phyloP scores from a whole-genome alignment of 1,140 invertebrate species.

The Melipona quadrifasciata region DNA sequence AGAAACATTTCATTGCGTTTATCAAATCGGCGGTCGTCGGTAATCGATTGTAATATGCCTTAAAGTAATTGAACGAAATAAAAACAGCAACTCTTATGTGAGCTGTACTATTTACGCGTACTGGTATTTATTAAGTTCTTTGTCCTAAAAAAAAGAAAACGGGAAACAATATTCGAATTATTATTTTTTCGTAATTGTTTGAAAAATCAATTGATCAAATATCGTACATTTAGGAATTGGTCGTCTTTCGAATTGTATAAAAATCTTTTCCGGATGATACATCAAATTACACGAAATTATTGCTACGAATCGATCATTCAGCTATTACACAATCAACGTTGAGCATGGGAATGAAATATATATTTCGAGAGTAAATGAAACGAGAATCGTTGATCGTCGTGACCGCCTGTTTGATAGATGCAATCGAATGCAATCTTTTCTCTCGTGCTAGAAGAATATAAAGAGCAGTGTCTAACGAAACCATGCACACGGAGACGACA shows the following conservation, averaged over 20 bases:
- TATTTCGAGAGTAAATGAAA: not conserved
- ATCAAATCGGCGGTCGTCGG: not conserved
- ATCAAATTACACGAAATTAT: too few relatives aligned
- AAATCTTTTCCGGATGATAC: too few relatives aligned
- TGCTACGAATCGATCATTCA: too few relatives aligned
- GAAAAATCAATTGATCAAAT: too few relatives aligned
- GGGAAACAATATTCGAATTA: not conserved
- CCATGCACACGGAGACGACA: constrained; percentile 37
- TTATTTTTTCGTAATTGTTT: too few relatives aligned
- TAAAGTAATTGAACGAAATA: not conserved
- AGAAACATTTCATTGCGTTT: not conserved
- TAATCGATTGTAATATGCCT: not conserved
- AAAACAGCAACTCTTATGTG: too few relatives aligned
- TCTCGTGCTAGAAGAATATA: not conserved
- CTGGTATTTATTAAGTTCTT: not conserved
- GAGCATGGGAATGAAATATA: not conserved
- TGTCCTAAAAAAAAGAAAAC: not conserved
- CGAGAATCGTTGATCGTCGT: too few relatives aligned
- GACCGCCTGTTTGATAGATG: constrained; percentile 9
- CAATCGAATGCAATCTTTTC: not conserved
- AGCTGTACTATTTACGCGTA: too few relatives aligned
- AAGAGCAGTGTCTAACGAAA: constrained; percentile 25
- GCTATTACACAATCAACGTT: not conserved
- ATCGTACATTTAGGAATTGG: not conserved
- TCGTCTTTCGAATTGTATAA: not conserved